These are phyloP conservation scores for Macrotus californicus DNA, from an alignment of 2,113 vertebrate species.

Conservation along the genomic window DNA sequence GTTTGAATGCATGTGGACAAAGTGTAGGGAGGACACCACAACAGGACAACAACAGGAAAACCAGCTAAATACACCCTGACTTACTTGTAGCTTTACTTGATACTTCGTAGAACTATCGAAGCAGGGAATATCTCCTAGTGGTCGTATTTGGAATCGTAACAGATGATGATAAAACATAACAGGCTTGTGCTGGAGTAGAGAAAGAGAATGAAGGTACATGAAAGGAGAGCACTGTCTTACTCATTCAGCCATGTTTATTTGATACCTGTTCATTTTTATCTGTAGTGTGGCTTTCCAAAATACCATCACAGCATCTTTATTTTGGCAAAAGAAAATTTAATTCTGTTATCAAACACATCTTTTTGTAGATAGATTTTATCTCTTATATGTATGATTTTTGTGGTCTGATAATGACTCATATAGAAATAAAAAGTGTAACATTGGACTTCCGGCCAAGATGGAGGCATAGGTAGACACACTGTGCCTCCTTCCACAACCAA, in stretches of 20 bases:
- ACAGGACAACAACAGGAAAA: background rate
- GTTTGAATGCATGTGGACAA: background rate
- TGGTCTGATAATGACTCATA: background rate
- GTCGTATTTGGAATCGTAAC: background rate
- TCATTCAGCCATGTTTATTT: background rate
- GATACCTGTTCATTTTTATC: background rate
- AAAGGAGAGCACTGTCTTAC: background rate
- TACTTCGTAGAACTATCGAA: background rate
- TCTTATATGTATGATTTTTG: background rate
- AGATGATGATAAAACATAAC: background rate
- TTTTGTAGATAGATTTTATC: background rate
- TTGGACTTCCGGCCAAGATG: no score
- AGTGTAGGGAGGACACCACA: background rate
- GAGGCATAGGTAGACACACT: no score
- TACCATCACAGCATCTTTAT: background rate
- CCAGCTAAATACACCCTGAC: background rate
- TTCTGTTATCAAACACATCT: background rate
- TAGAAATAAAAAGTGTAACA: background rate
- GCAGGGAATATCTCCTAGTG: background rate
- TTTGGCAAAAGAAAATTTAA: background rate
- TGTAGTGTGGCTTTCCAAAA: background rate
- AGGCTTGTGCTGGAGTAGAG: background rate
- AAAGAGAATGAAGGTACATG: background rate
- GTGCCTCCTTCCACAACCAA: no score
- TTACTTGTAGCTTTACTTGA: background rate